phyloP scores from a whole-genome alignment of 2,113 vertebrate species.

The Nibea coibor region DNA sequence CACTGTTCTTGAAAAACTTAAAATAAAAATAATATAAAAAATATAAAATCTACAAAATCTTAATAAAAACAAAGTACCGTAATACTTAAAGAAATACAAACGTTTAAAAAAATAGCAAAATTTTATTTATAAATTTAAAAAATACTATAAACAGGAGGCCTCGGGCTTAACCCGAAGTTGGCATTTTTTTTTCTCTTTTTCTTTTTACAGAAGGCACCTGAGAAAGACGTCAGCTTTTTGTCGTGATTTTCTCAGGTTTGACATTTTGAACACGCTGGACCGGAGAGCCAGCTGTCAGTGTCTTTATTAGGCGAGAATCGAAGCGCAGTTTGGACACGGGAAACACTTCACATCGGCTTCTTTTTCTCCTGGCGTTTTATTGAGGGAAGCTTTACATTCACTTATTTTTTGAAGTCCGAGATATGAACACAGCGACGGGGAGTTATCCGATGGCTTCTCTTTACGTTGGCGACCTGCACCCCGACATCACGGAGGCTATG shows the following conservation, averaged over 20 bases:
- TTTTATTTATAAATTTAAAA: slow-evolving; percentile 41
- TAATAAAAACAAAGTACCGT: slow-evolving; percentile 74
- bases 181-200: neutral
- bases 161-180: slow-evolving; percentile 68
- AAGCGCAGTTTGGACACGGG: slow-evolving; percentile 35
- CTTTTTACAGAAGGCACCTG: slow-evolving; percentile 29
- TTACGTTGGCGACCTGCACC: slow-evolving; percentile 98
- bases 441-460: slow-evolving; percentile 99
- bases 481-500: slow-evolving; percentile 99
- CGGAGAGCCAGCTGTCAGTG: slow-evolving; percentile 18
- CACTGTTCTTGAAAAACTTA: slow-evolving; percentile 83
- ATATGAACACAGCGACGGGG: slow-evolving; percentile 85
- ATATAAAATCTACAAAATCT: slow-evolving; percentile 80
- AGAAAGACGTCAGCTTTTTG: slow-evolving; percentile 35
- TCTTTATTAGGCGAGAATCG: slow-evolving; percentile 1
- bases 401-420: slow-evolving; percentile 51
- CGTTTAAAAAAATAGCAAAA: slow-evolving; percentile 71
- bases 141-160: slow-evolving; percentile 59
- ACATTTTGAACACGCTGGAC: slow-evolving; percentile 44
- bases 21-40: slow-evolving; percentile 82
- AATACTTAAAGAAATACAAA: slow-evolving; percentile 68
- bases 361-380: slow-evolving; percentile 22
- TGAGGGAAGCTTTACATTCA: slow-evolving; percentile 1
- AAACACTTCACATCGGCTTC: neutral
- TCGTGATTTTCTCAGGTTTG: slow-evolving; percentile 40